Conservation (phyloP, 2,888 invertebrate genomes). For the Amphipoea lucens region DNA sequence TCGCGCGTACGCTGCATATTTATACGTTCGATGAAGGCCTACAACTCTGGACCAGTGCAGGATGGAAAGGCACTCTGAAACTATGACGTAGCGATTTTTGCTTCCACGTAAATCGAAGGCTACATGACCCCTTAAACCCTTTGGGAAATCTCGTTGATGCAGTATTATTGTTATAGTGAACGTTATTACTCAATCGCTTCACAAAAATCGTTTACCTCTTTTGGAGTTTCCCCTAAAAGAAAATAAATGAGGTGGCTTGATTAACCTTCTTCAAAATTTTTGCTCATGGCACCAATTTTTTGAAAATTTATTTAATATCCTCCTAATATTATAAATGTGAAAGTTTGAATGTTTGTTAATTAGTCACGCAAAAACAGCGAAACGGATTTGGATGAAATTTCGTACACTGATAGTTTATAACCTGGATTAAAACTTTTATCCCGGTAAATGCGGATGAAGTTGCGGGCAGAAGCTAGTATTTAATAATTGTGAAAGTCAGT, state of each 20-base stretch:
- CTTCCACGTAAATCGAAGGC: neutral
- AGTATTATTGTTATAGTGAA: slow-evolving; percentile 13
- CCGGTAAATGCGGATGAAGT: neutral
- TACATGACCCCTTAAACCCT: slow-evolving; percentile 21
- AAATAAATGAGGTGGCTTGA: neutral
- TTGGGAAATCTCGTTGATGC: slow-evolving; percentile 31
- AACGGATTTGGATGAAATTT: no score
- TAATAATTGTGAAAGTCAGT: neutral
- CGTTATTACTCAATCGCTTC: neutral
- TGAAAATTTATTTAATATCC: neutral
- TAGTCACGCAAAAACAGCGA: no score
- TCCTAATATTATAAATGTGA: neutral
- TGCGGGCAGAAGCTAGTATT: neutral
- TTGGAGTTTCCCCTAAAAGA: neutral
- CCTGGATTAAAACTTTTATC: neutral
- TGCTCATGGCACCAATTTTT: neutral
- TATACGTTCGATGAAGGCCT: neutral
- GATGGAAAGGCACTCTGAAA: neutral
- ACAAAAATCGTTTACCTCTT: neutral
- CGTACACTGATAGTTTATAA: neutral
- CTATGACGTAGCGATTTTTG: slow-evolving; percentile 8
- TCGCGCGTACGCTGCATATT: neutral
- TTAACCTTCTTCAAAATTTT: neutral
- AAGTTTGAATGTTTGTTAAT: neutral
- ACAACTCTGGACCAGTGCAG: no score